Conservation (phyloP, 2,113 vertebrate species). For the Corythornis madagascariensis region DNA sequence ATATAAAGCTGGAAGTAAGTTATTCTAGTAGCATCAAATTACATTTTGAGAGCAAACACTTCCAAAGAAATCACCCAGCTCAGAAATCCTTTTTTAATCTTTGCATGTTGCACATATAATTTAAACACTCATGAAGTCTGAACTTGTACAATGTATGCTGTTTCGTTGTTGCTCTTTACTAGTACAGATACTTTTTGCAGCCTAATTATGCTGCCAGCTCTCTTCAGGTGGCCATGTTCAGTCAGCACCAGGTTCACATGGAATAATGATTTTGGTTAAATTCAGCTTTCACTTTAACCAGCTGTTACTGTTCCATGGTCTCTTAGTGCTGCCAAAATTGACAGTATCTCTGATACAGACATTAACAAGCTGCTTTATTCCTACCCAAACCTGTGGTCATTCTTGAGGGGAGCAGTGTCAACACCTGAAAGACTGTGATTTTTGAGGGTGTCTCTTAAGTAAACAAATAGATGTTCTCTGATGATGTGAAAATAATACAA, state of each 20-base stretch:
- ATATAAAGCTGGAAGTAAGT: neutral
- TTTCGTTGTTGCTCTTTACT: rapidly evolving
- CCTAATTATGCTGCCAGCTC: neutral
- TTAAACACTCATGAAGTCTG: neutral
- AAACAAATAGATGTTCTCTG: neutral
- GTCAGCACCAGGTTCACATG: neutral
- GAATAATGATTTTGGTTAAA: neutral
- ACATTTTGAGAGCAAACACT: neutral
- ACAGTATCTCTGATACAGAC: neutral
- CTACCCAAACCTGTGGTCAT: neutral
- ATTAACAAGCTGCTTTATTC: neutral
- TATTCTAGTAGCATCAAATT: neutral
- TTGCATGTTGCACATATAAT: neutral
- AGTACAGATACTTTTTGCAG: neutral
- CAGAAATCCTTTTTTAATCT: neutral
- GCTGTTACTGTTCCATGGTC: neutral
- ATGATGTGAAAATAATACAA: neutral
- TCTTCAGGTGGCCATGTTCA: neutral
- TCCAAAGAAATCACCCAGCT: neutral
- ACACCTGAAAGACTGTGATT: neutral
- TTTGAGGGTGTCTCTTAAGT: neutral
- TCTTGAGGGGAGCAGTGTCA: neutral
- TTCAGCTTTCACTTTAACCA: neutral
- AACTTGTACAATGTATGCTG: neutral
- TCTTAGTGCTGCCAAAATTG: neutral